Base-by-base conservation (phyloP, 2,888 invertebrate genomes). In the Sarcophaga variegata region DNA sequence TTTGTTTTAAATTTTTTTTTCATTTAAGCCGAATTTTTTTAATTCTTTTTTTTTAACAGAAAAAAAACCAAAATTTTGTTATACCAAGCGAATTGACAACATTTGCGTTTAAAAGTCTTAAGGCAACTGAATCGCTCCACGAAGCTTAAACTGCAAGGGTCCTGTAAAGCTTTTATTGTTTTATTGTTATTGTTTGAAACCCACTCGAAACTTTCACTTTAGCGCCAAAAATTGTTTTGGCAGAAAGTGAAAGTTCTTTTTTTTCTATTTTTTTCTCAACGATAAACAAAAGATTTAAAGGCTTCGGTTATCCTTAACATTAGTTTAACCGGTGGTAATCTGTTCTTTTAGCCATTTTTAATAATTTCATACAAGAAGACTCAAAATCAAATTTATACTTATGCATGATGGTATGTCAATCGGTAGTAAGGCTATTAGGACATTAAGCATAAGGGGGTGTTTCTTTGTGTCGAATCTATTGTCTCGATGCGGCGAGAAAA, bases 141-240 rank as follows among this genome's bases (percentile, higher is more conserved):
- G 27, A 14, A 63, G 78, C 79, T 84, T 76, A 12, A 63, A 67
- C 27, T 60, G 17, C 4, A 76, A 49, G 79, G 81, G 84, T 76
- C 87, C 84, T 84, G 66, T 27, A 79, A 74, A 87, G 86, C 86
- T 86, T 81, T 83, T 54, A 54, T 83, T 54, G 17, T 54, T 54
- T 81, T 20, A 20, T 37, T 71, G 5, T 49, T 8, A 47, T 20
- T 47, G 60, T 20, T 45, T 27, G 37, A 62, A 62, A 54, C 59
- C 63, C 70, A 78, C 59, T 49, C 10, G 6, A 78, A 81, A 62
- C 81, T 84, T 87, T 84, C 17, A 67, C 71, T 84, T 87, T 79
- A 76, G 71, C 87, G 87, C 87, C 87, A 87, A 87, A 87, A 87
- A 67, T 54, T 3, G 4, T 45, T 59, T 62, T 20, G 20, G 1